Conservation (phyloP, 2,888 invertebrate species). For the Noctuana brunneofusca region DNA sequence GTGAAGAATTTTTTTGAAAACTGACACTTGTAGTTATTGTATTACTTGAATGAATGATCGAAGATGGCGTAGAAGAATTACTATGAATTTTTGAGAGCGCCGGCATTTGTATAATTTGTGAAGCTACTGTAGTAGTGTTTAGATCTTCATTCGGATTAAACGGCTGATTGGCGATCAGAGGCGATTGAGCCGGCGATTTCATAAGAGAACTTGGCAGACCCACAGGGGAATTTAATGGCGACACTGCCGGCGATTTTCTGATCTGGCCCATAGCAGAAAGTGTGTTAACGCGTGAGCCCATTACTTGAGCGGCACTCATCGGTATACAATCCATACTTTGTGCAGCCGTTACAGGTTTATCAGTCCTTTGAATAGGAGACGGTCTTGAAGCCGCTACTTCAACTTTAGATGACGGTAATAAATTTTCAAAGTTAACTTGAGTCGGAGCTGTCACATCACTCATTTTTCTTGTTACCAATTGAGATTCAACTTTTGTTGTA, state of each 20-base stretch:
- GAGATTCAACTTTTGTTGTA: conserved; percentile 76
- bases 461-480: conserved; percentile 74
- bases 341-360: conserved; percentile 58
- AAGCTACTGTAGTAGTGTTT: conserved; percentile 53
- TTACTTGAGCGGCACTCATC: conserved; percentile 67
- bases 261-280: conserved; percentile 67
- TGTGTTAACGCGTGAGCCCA: conserved; percentile 70
- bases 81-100: conserved; percentile 75
- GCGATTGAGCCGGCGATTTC: conserved; percentile 74
- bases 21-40: conserved; percentile 68
- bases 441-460: conserved; percentile 69
- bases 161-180: conserved; percentile 62
- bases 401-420: conserved; percentile 77
- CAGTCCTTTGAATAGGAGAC: conserved; percentile 66
- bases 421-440: conserved; percentile 78
- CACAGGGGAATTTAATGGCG: conserved; percentile 73
- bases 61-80: conserved; percentile 54
- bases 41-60: conserved; percentile 68
- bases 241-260: conserved; percentile 74
- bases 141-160: conserved; percentile 60
- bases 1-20: conserved; percentile 65
- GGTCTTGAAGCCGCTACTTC: conserved; percentile 70
- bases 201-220: conserved; percentile 62
- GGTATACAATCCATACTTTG: conserved; percentile 58
- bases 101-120: conserved; percentile 80